These are phyloP conservation scores for Drosophila differens DNA, from an alignment of 2,888 invertebrate genomes.

Conservation along the genomic window DNA sequence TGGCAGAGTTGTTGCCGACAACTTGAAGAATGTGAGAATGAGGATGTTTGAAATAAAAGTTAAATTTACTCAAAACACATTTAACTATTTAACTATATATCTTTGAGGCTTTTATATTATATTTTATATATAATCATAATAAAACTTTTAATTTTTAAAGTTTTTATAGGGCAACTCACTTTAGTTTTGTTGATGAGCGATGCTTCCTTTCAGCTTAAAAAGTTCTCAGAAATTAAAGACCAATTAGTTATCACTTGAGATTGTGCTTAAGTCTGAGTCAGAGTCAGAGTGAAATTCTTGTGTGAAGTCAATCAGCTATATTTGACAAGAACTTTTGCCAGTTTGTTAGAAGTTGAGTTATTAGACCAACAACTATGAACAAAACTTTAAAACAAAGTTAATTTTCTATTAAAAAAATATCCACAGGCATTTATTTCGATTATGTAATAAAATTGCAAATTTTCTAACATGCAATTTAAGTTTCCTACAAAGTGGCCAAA, in stretches of 20 bases:
- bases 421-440: neutral
- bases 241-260: neutral
- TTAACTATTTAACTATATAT: too few relatives aligned
- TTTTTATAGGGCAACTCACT: neutral
- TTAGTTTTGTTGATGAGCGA: neutral
- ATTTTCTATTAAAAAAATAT: conserved; percentile 1
- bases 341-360: neutral
- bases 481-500: neutral
- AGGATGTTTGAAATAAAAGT: neutral
- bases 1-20: neutral
- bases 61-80: too few relatives aligned
- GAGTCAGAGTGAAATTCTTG: neutral
- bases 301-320: neutral
- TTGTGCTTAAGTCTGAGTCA: too few relatives aligned
- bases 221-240: neutral
- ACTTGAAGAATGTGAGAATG: neutral
- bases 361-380: neutral
- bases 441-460: neutral
- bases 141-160: neutral
- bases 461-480: neutral
- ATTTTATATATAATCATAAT: neutral
- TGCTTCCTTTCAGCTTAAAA: neutral
- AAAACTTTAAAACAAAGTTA: neutral
- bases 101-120: neutral
- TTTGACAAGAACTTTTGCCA: neutral